phyloP scores from a whole-genome alignment of 2,888 invertebrate genomes.

The Marasmarcha lunaedactyla region DNA sequence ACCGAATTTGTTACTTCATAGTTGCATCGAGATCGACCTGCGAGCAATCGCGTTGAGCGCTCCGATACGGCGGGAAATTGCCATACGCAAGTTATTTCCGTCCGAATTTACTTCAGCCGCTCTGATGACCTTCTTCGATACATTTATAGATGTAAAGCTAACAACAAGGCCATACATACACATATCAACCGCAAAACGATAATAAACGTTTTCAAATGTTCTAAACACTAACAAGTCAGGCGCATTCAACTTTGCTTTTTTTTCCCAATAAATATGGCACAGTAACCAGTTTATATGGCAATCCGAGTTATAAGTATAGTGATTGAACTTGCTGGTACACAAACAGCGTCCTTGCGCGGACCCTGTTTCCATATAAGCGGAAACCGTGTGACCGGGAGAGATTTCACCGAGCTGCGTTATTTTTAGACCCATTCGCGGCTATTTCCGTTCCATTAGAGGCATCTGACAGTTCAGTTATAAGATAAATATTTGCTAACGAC shows the following conservation, averaged over 20 bases:
- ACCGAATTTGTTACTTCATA: too few species aligned
- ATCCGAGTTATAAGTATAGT: background rate
- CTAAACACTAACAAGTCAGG: too few species aligned
- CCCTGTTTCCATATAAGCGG: conserved; percentile 36
- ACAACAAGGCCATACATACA: too few species aligned
- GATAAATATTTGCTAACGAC: conserved; percentile 20
- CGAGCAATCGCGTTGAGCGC: background rate
- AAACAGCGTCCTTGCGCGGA: conserved; percentile 27
- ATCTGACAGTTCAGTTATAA: conserved; percentile 8
- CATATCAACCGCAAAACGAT: too few species aligned
- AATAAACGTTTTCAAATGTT: too few species aligned
- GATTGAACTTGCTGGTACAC: conserved; percentile 1
- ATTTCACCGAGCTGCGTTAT: conserved; percentile 37
- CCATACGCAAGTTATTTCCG: background rate
- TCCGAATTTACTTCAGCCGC: background rate
- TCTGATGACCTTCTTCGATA: background rate
- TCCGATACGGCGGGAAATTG: background rate
- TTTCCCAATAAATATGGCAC: too few species aligned
- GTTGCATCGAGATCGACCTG: conserved; percentile 14
- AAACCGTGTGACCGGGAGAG: conserved; percentile 44
- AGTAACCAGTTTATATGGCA: too few species aligned
- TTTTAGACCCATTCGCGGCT: conserved; percentile 24
- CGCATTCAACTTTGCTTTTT: too few species aligned
- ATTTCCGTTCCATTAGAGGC: background rate
- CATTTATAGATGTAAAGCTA: background rate